Evolutionary conservation across 2,888 invertebrate species (phyloP).

Genomic region (Zonitis immaculata): DNA sequence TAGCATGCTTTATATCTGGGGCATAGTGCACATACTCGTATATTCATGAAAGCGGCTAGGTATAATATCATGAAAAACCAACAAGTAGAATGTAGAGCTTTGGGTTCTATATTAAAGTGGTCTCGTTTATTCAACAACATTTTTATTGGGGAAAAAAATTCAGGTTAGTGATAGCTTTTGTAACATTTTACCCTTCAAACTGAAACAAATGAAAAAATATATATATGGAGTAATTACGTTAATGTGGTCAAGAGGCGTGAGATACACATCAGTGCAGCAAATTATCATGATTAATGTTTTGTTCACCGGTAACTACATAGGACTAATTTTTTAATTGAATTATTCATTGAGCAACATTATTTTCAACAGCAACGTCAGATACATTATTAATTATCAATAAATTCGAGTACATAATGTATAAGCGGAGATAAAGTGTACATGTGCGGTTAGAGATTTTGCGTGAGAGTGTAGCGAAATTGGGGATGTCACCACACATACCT

Average conservation of each 20-base stretch:
- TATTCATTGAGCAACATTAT: not conserved
- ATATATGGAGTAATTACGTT: conserved; percentile 13
- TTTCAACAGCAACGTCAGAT: not conserved
- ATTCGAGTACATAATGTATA: too few relatives aligned
- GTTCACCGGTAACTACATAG: conserved; percentile 40
- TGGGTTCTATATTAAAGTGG: not conserved
- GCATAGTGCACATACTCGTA: not conserved
- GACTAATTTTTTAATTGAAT: conserved; percentile 29
- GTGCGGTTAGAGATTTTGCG: too few relatives aligned
- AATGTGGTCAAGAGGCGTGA: conserved; percentile 35
- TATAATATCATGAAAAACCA: not conserved
- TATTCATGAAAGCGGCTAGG: not conserved
- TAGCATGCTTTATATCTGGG: not conserved
- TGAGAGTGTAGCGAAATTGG: conserved; percentile 1
- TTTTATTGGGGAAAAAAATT: not conserved
- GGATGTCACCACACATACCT: conserved; percentile 56
- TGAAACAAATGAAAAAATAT: too few relatives aligned
- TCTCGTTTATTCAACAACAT: not conserved
- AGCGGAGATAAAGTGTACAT: too few relatives aligned
- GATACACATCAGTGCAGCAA: conserved; percentile 39
- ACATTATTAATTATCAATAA: too few relatives aligned
- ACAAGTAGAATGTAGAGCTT: not conserved
- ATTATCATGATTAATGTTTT: conserved; percentile 39
- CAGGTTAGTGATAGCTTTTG: too few relatives aligned
- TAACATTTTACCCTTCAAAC: too few relatives aligned